Evolutionary conservation across 2,797 vertebrate genomes (phyloP).

Genomic region (Astyanax mexicanus): DNA sequence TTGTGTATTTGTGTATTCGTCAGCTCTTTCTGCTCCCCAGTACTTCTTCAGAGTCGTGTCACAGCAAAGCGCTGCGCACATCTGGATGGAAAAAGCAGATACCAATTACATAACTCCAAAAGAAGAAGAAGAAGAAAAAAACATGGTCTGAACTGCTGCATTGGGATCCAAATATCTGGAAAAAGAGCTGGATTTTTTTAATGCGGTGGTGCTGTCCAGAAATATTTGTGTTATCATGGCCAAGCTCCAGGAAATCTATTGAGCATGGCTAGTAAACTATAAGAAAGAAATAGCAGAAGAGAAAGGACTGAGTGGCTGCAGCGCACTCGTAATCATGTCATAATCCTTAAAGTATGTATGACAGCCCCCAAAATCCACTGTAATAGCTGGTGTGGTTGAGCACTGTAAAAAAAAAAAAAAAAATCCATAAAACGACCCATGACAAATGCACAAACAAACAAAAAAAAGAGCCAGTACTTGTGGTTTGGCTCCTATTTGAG

Average conservation of each 20-base stretch:
- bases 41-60: constrained; percentile 45
- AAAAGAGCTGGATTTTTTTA: constrained; percentile 5
- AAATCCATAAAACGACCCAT: too few species aligned
- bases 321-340: too few species aligned
- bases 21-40: constrained; percentile 42
- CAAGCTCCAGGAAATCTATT: neutral
- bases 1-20: too few species aligned
- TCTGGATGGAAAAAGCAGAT: constrained; percentile 69
- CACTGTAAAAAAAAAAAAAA: too few species aligned
- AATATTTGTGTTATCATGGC: neutral
- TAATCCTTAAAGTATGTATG: constrained; percentile 1
- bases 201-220: neutral
- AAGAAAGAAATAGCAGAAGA: constrained; percentile 11
- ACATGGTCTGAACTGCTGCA: constrained; percentile 37
- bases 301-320: constrained; percentile 10
- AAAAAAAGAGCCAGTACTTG: too few species aligned
- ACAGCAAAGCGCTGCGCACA: constrained; percentile 50
- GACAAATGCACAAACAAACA: too few species aligned
- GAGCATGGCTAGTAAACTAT: neutral
- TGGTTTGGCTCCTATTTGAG: too few species aligned
- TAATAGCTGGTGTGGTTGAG: neutral
- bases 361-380: neutral
- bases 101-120: constrained; percentile 61
- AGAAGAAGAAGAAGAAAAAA: constrained; percentile 39
- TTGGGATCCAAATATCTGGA: constrained; percentile 27